phyloP scores from a whole-genome alignment of 2,888 invertebrate species.

The Unio pictorum region DNA sequence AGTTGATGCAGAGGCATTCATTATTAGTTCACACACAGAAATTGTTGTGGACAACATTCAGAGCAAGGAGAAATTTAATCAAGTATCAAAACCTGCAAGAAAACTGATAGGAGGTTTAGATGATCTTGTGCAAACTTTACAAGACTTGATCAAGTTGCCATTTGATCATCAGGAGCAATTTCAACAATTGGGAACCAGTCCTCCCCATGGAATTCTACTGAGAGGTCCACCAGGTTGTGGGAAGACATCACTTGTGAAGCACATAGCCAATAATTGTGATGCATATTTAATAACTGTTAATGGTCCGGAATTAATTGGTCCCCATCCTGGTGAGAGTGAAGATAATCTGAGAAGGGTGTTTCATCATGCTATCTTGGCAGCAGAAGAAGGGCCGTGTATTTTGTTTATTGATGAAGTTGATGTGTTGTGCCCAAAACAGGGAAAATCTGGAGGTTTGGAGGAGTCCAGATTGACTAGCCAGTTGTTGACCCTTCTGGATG shows the following conservation, averaged over 20 bases:
- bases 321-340: conserved; percentile 76
- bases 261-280: conserved; percentile 70
- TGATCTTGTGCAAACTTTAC: conserved; percentile 36
- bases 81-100: conserved; percentile 10
- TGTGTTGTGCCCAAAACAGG: conserved; percentile 57
- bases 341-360: conserved; percentile 73
- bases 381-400: conserved; percentile 69
- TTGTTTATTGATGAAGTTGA: conserved; percentile 72
- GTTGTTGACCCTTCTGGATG: conserved; percentile 74
- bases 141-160: conserved; percentile 47
- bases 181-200: conserved; percentile 22
- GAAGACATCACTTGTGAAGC: conserved; percentile 80
- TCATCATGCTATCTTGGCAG: conserved; percentile 69
- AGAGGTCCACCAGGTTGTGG: conserved; percentile 67
- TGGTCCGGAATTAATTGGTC: conserved; percentile 72
- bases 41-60: conserved; percentile 40
- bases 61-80: conserved; percentile 50
- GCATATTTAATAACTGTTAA: conserved; percentile 73
- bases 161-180: conserved; percentile 18
- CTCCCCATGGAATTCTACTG: conserved; percentile 55
- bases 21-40: conserved; percentile 36
- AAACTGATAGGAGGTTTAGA: conserved; percentile 50
- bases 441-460: conserved; percentile 54
- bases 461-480: conserved; percentile 72
- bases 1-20: conserved; percentile 13